Conservation (phyloP, 2,113 vertebrate genomes). For the Cathartes aura region DNA sequence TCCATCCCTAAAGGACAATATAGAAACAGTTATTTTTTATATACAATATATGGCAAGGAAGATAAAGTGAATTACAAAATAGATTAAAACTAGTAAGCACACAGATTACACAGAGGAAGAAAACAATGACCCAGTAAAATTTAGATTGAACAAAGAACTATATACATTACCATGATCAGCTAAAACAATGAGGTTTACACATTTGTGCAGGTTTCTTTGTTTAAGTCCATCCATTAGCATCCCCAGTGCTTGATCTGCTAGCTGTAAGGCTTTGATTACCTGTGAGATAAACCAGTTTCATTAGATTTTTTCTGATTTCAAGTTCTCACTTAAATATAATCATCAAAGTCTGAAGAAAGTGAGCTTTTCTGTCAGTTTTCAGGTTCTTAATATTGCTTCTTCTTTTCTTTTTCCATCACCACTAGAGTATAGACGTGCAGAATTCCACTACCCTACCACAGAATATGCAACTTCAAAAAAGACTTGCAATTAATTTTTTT, state of each 20-base stretch:
- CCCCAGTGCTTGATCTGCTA: constrained; percentile 83
- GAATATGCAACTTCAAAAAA: not conserved
- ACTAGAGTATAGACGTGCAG: not conserved
- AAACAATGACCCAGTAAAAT: not conserved
- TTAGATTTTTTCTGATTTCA: not conserved
- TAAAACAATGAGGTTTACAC: constrained; percentile 88
- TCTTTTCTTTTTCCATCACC: not conserved
- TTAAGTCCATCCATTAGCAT: constrained; percentile 91
- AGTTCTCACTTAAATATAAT: not conserved
- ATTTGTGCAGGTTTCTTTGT: constrained; percentile 83
- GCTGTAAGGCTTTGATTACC: constrained; percentile 82
- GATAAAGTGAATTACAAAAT: not conserved
- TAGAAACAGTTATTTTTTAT: not conserved
- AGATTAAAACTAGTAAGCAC: not conserved
- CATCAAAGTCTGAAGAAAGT: not conserved
- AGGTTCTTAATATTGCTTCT: not conserved
- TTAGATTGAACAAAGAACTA: not conserved
- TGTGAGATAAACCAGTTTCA: constrained; percentile 42
- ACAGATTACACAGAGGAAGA: not conserved
- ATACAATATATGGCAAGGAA: not conserved
- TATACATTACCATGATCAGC: constrained; percentile 91
- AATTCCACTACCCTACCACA: not conserved
- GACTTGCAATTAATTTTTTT: not conserved
- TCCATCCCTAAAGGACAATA: constrained; percentile 88
- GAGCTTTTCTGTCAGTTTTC: not conserved